Conservation (phyloP, 2,888 invertebrate species). For the Poecilus cupreus region DNA sequence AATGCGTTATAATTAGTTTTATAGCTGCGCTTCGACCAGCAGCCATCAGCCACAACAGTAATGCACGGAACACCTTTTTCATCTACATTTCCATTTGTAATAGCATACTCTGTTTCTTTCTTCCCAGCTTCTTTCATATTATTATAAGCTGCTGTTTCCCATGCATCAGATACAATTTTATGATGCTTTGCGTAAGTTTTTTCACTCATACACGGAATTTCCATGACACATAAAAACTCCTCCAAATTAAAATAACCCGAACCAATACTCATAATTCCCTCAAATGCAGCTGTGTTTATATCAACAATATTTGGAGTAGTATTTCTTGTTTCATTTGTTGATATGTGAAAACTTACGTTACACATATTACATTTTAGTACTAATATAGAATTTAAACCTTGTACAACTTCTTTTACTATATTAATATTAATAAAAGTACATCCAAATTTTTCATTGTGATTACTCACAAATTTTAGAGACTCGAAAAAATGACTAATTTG, state of each 20-base stretch:
- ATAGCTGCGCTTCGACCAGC: no score
- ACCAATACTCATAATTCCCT: neutral
- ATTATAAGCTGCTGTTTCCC: neutral
- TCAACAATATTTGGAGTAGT: no score
- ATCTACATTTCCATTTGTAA: neutral
- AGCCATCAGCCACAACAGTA: slow-evolving; percentile 3
- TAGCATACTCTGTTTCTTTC: neutral
- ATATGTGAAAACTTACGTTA: no score
- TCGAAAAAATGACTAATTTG: no score
- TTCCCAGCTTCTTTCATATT: neutral
- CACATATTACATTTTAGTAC: no score
- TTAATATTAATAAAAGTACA: no score
- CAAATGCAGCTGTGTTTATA: no score
- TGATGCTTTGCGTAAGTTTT: neutral
- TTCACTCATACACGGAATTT: neutral
- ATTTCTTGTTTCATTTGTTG: no score
- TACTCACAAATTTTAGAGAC: no score
- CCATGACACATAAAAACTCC: neutral
- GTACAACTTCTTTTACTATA: no score
- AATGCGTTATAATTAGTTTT: slow-evolving; percentile 66
- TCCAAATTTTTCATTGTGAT: no score
- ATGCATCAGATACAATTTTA: neutral
- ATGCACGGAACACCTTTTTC: neutral
- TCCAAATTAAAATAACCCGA: slow-evolving; percentile 3
- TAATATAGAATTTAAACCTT: no score